phyloP scores from a whole-genome alignment of 2,888 invertebrate species.

The Amorpha juglandis region DNA sequence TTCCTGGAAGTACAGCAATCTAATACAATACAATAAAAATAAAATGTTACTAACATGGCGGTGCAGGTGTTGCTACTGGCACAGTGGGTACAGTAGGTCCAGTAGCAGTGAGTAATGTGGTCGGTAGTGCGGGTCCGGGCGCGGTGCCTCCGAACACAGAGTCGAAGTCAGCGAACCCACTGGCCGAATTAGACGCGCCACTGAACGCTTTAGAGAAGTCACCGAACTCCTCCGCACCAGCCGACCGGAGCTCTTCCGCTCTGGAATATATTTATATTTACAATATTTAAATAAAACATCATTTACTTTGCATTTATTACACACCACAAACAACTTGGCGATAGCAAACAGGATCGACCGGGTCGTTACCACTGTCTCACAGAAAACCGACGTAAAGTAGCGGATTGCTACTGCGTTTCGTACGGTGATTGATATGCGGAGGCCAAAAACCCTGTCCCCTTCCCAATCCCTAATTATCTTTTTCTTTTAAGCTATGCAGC shows the following conservation, averaged over 20 bases:
- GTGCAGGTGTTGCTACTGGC: not conserved
- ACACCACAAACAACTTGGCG: too few species aligned
- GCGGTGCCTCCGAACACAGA: slow-evolving; percentile 84
- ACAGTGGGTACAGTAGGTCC: not conserved
- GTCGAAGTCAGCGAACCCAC: slow-evolving; percentile 93
- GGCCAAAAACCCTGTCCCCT: too few species aligned
- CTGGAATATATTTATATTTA: slow-evolving; percentile 47
- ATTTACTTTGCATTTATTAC: too few species aligned
- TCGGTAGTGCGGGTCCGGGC: not conserved
- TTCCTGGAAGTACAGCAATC: too few species aligned
- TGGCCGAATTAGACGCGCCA: slow-evolving; percentile 58
- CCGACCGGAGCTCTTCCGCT: slow-evolving; percentile 61
- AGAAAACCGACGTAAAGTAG: too few species aligned
- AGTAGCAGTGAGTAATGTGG: not conserved
- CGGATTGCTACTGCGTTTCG: too few species aligned
- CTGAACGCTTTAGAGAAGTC: slow-evolving; percentile 90
- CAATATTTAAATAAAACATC: not conserved
- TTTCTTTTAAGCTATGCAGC: too few species aligned
- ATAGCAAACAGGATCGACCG: too few species aligned
- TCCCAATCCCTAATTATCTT: too few species aligned
- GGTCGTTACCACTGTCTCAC: too few species aligned
- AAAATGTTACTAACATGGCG: not conserved
- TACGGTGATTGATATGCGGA: too few species aligned
- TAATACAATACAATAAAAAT: too few species aligned
- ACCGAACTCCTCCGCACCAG: slow-evolving; percentile 86